Evolutionary conservation across 1,140 invertebrate species (phyloP), one percentile per base, ranked within the genome.

Genomic region (Drosophila hydei): DNA sequence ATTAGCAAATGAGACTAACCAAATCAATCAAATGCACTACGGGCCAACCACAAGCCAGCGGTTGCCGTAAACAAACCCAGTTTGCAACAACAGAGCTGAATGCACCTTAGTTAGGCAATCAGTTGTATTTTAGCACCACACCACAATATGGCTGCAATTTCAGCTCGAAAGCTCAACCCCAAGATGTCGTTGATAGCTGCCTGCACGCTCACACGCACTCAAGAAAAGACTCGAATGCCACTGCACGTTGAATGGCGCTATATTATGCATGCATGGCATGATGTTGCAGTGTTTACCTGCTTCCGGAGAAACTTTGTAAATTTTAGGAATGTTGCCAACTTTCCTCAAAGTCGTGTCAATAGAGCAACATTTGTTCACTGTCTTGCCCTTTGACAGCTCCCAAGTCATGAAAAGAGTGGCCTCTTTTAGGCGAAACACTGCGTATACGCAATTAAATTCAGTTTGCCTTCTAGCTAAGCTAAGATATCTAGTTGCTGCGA

Each of bases 1-100:
- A 56, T 65, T 77, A 71, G 74, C 78, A 81, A 81, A 80, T 80
- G 77, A 80, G 77, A 80, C 72, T 74, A 68, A 73, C 77, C 77
- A 68, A 80, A 76, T 80, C 77, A 80, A 80, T 76, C 73, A 80
- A 80, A 80, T 67, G 64, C 73, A 80, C 52, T 76, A 62, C 72
- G 72, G 67, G 75, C 62, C 51, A 68, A 76, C 77, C 77, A 73
- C 77, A 80, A 80, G 77, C 72, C 72, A 64, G 77, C 48, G 68
- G 61, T 80, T 52, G 72, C 58, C 50, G 54, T 60, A 63, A 73
- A 68, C 77, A 56, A 76, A 69, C 59, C 45, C 40, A 38, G n/a
- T n/a, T 42, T 21, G 11, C 9, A 69, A 33, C 30, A 16, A 4
- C 40, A 12, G 1, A 33, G 21, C 11, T 36, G 16, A 72, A 74